Base-by-base conservation (phyloP, 2,113 vertebrate species). In the Caranx melampygus region DNA sequence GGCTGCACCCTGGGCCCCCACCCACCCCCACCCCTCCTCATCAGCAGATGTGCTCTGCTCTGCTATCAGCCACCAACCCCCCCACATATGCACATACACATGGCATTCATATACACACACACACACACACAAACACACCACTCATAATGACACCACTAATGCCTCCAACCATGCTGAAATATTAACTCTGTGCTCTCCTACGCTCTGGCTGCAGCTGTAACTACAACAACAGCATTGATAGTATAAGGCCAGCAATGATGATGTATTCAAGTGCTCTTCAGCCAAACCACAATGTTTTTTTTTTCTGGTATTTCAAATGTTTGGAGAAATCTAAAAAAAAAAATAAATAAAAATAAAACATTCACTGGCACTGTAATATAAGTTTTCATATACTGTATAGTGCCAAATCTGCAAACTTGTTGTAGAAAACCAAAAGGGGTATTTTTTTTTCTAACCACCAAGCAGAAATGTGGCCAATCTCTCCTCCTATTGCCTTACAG, bases 41-140 rank as follows among this genome's bases (percentile, higher is more conserved):
- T 60, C 87, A 93, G 95, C 96, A 97, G 96, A 97, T 97, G 96
- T 95, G 95, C 95, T 92, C 71, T 95, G 94, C 95, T 92, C 68
- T 81, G 63, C 82, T 90, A 83, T 89, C 85, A 83, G 40, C 73
- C 49, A 18, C 69, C 15, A 13, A 35, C 26, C n/a, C 34, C 26
- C 57, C 31, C 82, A 91, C 94, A 92, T 73, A 79, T 37, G 34
- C 26, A 35, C 47, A 52, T 71, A 68, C 78, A 67, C 55, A 45
- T 78, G 70, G 60, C 70, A 81, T 75, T 71, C 75, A 60, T 52
- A 81, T 82, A 69, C 78, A 67, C 55, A 45, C 70, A 34, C 58
- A 77, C 59, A 81, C 70, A 85, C 52, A 71, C 54, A 71, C 47
- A 59, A 0, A 3, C 86, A 82, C 80, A 75, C 64, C 70, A 81